A percentile compares a stretch with the other conserved stretches of the same genome.
These are phyloP conservation scores for Philhelius pedissequus DNA, from an alignment of 2,888 invertebrate species.

Conservation along the genomic window DNA sequence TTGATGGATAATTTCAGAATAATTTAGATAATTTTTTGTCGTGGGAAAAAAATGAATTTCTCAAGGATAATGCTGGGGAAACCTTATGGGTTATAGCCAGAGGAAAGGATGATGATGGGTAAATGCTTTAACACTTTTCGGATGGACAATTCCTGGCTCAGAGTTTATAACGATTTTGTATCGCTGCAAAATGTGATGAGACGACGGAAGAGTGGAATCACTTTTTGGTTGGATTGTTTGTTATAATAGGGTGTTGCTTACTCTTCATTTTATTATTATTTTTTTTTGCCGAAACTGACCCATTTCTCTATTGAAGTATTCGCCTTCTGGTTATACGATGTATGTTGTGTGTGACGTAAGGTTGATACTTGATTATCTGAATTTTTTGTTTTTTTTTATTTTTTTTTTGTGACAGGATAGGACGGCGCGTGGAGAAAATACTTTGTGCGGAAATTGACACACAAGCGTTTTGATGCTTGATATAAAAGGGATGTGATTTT, in stretches of 20 bases:
- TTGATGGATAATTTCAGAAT: constrained; percentile 51
- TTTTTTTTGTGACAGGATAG: not conserved
- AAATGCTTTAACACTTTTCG: constrained; percentile 46
- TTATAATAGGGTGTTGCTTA: constrained; percentile 21
- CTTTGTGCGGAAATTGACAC: not conserved
- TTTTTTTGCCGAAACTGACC: not conserved
- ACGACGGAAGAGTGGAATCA: constrained; percentile 1
- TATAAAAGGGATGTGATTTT: constrained; percentile 6
- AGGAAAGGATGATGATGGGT: constrained; percentile 1
- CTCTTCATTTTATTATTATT: not conserved
- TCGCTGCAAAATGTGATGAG: too few species aligned
- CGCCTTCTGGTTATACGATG: not conserved
- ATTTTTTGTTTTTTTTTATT: not conserved
- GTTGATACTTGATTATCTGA: not conserved
- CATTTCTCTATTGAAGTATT: not conserved
- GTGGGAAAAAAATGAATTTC: constrained; percentile 5
- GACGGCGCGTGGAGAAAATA: too few species aligned
- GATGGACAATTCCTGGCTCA: constrained; percentile 7
- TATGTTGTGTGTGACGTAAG: constrained; percentile 7
- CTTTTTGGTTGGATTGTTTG: not conserved
- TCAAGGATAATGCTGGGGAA: not conserved
- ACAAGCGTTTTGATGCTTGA: constrained; percentile 1
- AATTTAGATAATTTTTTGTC: constrained; percentile 30
- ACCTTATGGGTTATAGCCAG: not conserved
- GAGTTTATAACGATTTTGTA: too few species aligned